A percentile compares a stretch with the other conserved stretches of the same genome.
Evolutionary conservation across 2,888 invertebrate species (phyloP).

Genomic region (Frankliniella intonsa): DNA sequence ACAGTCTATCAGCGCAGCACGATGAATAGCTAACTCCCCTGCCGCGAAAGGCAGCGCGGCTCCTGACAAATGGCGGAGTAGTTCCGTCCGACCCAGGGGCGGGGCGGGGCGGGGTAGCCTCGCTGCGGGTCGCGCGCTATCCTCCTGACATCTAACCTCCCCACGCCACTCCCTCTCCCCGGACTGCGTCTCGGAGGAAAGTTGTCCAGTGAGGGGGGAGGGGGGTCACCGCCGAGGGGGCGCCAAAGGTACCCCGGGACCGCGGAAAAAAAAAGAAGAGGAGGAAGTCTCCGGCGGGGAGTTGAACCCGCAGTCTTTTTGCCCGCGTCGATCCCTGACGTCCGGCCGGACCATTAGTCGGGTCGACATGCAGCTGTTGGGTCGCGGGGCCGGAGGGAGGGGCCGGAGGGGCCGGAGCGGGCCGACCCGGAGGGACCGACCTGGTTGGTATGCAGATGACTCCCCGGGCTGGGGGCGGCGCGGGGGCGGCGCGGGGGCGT

Average conservation of each 20-base stretch:
- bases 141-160: too few species aligned
- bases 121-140: too few species aligned
- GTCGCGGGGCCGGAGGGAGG: background rate
- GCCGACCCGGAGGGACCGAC: background rate
- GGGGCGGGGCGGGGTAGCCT: background rate
- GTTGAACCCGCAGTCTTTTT: too few species aligned
- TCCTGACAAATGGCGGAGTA: constrained; percentile 17
- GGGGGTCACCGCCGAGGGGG: too few species aligned
- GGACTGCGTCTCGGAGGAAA: too few species aligned
- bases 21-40: background rate
- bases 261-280: too few species aligned
- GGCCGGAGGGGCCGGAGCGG: background rate
- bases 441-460: constrained; percentile 26
- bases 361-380: too few species aligned
- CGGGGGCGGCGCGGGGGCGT: background rate
- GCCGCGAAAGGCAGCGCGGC: background rate
- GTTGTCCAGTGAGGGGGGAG: too few species aligned
- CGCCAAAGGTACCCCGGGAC: too few species aligned
- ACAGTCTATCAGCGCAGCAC: constrained; percentile 12
- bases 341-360: background rate
- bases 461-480: background rate
- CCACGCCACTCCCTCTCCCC: too few species aligned
- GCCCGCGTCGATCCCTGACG: background rate
- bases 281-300: too few species aligned
- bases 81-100: too few species aligned